Conservation (phyloP, 2,113 vertebrate genomes). For the Podocnemis expansa region DNA sequence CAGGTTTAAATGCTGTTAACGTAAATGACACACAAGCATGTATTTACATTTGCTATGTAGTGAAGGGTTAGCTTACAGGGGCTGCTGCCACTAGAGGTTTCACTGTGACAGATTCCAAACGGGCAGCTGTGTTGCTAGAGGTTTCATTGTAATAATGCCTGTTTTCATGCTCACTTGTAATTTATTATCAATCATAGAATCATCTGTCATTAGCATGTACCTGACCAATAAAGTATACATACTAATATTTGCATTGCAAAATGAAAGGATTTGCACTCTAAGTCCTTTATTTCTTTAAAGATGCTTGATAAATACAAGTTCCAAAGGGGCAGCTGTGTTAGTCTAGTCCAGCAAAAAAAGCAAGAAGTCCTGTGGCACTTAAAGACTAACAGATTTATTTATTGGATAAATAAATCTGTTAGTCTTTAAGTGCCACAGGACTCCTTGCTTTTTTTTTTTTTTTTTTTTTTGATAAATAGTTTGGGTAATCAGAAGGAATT, state of each 20-base stretch:
- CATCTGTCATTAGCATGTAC: neutral
- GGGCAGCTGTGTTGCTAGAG: too few relatives aligned
- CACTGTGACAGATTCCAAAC: too few relatives aligned
- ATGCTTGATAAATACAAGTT: rapidly evolving
- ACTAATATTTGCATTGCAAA: neutral
- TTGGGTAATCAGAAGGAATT: neutral
- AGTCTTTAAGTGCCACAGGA: too few relatives aligned
- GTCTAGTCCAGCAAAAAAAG: too few relatives aligned
- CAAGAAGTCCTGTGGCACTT: too few relatives aligned
- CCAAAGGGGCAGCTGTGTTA: too few relatives aligned
- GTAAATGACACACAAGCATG: neutral
- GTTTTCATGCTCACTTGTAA: neutral
- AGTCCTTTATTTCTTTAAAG: neutral
- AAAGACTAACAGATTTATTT: too few relatives aligned
- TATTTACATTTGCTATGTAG: neutral
- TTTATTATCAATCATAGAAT: neutral
- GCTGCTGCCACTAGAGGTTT: neutral
- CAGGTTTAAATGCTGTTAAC: rapidly evolving
- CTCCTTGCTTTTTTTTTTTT: too few relatives aligned
- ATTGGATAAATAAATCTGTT: too few relatives aligned
- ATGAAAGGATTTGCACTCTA: neutral
- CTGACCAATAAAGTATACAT: neutral
- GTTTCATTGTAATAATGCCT: neutral
- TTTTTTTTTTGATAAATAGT: too few relatives aligned
- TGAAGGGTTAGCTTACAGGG: rapidly evolving